Evolutionary conservation across 2,888 invertebrate genomes (phyloP).

Genomic region (Cartodere bifasciata): DNA sequence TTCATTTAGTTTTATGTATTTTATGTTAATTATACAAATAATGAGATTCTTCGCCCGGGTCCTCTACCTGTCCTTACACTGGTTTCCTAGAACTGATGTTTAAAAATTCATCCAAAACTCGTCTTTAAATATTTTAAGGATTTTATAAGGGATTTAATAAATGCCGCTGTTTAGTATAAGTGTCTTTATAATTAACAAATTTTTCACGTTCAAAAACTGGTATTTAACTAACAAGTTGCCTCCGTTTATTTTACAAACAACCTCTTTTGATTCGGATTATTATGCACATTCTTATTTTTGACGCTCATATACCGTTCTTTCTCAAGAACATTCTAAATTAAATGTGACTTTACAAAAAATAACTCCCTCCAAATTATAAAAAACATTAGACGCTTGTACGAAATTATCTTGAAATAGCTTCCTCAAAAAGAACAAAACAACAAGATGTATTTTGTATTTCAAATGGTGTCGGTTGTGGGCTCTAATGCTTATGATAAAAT

Average conservation of each 20-base stretch:
- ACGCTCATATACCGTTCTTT: too few species aligned
- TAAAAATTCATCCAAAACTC: slow-evolving; percentile 15
- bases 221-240: slow-evolving; percentile 19
- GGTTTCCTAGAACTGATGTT: slow-evolving; percentile 22
- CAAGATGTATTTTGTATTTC: too few species aligned
- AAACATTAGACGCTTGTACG: too few species aligned
- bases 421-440: too few species aligned
- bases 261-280: too few species aligned
- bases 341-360: too few species aligned
- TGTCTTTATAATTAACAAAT: slow-evolving; percentile 27
- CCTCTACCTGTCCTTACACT: slow-evolving; percentile 23
- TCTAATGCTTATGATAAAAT: too few species aligned
- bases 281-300: too few species aligned
- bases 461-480: too few species aligned
- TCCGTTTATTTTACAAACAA: slow-evolving; percentile 16
- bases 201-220: slow-evolving; percentile 23
- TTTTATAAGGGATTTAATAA: slow-evolving; percentile 13
- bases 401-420: too few species aligned
- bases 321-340: too few species aligned
- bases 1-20: slow-evolving; percentile 25
- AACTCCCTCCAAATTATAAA: too few species aligned
- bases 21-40: slow-evolving; percentile 28
- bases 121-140: slow-evolving; percentile 14
- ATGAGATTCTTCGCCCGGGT: slow-evolving; percentile 22
- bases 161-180: slow-evolving; percentile 21